Conservation (phyloP, 2,113 vertebrate genomes). For the sheep (Ovis aries) region ARS-UI_Ramb_v3.0 NC_056061.1:79377001-79377500, state of each 20-base stretch:
- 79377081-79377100: background rate
- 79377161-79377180: background rate
- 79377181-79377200: background rate
- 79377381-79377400: background rate
- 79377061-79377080: background rate
- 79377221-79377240: no score
- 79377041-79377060: background rate
- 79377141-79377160: background rate
- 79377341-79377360: background rate
- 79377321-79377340: background rate
- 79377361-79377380: background rate
- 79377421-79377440: background rate
- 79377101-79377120: background rate
- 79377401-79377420: background rate
- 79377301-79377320: background rate
- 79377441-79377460: background rate
- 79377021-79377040: background rate
- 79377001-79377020: background rate
- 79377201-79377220: background rate
- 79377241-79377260: background rate
- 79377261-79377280: no score
- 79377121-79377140: background rate
- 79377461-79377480: background rate
- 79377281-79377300: background rate
- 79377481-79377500: background rate